phyloP scores from a whole-genome alignment of 2,888 invertebrate species.

The Erynnis tages region DNA sequence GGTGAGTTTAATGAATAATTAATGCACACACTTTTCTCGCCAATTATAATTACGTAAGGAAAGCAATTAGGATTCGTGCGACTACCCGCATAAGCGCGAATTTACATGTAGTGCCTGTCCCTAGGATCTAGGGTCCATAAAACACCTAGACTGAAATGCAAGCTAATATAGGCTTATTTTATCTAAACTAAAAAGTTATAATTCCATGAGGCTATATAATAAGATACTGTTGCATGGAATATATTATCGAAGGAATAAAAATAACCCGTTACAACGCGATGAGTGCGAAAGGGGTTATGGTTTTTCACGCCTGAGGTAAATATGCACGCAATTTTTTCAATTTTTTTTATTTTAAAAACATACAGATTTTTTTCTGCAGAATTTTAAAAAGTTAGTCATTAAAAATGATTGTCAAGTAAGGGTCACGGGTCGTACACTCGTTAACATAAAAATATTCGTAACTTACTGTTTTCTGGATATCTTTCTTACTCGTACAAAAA shows the following conservation, averaged over 20 bases:
- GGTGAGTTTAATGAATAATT: slow-evolving; percentile 75
- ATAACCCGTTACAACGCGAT: slow-evolving; percentile 2
- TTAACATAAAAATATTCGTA: too few species aligned
- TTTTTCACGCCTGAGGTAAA: slow-evolving; percentile 18
- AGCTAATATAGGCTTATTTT: slow-evolving; percentile 26
- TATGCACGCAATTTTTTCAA: neutral
- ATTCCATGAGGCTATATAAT: slow-evolving; percentile 18
- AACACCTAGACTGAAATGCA: slow-evolving; percentile 10
- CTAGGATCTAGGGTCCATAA: slow-evolving; percentile 16
- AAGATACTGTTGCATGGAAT: slow-evolving; percentile 11
- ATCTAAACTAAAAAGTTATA: slow-evolving; percentile 25
- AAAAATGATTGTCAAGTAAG: too few species aligned
- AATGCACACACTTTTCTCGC: slow-evolving; percentile 70
- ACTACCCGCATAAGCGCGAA: slow-evolving; percentile 27
- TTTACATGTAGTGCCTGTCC: slow-evolving; percentile 22
- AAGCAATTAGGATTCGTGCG: slow-evolving; percentile 55
- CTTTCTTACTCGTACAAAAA: too few species aligned
- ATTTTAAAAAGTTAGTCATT: too few species aligned
- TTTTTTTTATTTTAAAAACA: too few species aligned
- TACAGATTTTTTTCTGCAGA: too few species aligned
- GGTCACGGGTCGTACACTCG: too few species aligned
- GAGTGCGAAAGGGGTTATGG: slow-evolving; percentile 15
- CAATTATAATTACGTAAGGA: slow-evolving; percentile 76
- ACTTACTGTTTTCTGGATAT: too few species aligned
- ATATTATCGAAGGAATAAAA: slow-evolving; percentile 22